Evolutionary conservation across 1,140 invertebrate species (phyloP), one percentile per base, ranked within the genome.

Genomic region (Himalopsyche phryganea): DNA sequence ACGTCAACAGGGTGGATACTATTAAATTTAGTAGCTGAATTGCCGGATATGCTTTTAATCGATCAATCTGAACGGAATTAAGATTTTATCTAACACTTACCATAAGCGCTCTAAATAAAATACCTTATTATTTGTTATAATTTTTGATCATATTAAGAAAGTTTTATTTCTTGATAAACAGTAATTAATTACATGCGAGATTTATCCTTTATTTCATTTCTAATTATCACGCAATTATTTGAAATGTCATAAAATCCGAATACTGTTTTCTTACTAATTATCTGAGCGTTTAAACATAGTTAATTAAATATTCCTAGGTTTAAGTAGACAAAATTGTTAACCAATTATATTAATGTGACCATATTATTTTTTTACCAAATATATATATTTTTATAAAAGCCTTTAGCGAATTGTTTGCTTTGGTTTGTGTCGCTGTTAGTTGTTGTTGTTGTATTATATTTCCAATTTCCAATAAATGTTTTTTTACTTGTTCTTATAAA

Each of bases 1-100:
- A 33, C 51, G 42, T 19, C 53, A 44, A 47, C 23, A 57, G 14
- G 35, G 20, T 2, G 13, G 42, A 33, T 49, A 40, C 38, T 56
- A 56, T 38, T 56, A 38, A 48, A 36, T 3, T 23, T 48, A 6
- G 40, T 3, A 13, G 2, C 42, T 47, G 46, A 44, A 28, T 28
- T 9, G 9, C 23, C 23, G 23, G 23, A 28, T 28, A 28, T 28
- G 23, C 23, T 28, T 28, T 28, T 28, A 28, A 28, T 28, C 9
- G 23, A 28, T 28, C 23, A 28, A 28, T 28, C 9, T 5, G 23
- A 28, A 3, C 23, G 23, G 9, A 5, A n/a, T n/a, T n/a, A n/a
- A 9, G 13, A 41, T 5, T 41, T 13, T 41, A 41, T 41, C 40
- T 41, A 9, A 28, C 9, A 28, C 23, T 9, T 28, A 28, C 9